Evolutionary conservation across 2,797 vertebrate species (phyloP), one percentile per base, ranked within the genome.

Genomic region (Clarias platycephalus): DNA sequence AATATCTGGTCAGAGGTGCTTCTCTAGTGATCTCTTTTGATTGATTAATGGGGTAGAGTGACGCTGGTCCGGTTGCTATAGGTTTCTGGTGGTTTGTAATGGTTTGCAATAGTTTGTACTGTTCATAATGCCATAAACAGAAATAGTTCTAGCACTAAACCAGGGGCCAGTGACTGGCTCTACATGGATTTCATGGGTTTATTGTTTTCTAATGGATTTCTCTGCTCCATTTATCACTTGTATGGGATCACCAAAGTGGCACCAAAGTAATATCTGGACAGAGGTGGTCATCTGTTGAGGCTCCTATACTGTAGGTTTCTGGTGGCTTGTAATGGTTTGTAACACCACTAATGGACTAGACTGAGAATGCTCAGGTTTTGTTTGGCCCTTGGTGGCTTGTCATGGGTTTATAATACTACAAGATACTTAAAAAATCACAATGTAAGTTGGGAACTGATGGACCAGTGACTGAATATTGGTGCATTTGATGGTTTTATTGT

Each of bases 191-290:
- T 72, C 4, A 13, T 72, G 4, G 70, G 6, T 72, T 71, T n/a
- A 13, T 49, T 24, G 68, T 44, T 71, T 72, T 49, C 70, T 44
- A 72, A 72, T 72, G 70, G 70, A 71, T 71, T 71, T 71, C 34
- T 70, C 20, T 24, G 22, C 67, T 1, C 34, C 67, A 40, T 70
- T 70, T 10, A 40, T 71, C 71, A 49, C 7, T 74, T 53, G 13
- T 53, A 28, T 3, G 26, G n/a, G 7, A 28, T 55, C 44, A 18
- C 16, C 16, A 28, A 57, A 31, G 8, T 26, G 16, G 3, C 26
- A 13, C 16, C 40, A 63, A n/a, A 26, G 5, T n/a, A 28, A 53
- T 53, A 26, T 74, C 49, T 57, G 26, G 15, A 4, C 53, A 58
- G 4, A 20, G 18, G 16, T 31, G 8, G 8, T 28, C 49, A n/a